Evolutionary conservation across 2,797 vertebrate genomes (phyloP), one percentile per base, ranked within the genome.

Genomic region (Enteromius fasciolatus): DNA sequence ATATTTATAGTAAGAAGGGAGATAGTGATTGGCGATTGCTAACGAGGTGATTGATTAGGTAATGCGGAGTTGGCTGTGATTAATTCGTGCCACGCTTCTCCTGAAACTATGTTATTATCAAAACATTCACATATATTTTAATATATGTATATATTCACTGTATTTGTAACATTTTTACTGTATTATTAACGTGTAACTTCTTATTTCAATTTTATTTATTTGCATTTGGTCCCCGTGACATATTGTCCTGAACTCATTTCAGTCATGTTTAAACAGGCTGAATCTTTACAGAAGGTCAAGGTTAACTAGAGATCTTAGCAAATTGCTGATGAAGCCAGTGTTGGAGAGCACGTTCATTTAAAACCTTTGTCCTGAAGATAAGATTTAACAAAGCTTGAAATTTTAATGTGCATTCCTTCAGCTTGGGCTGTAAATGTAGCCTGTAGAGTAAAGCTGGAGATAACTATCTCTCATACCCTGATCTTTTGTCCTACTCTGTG

Each of bases 311-410:
- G 31, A 66, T 44, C 61, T 44, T 41, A 7, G 44, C 17, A 20
- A 77, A 83, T n/a, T 50, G 68, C 66, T 78, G 67, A 78, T 69
- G 61, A 84, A 70, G 68, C 14, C 15, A 0, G 46, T 69, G 76
- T 39, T 69, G 70, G 44, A 64, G 63, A 50, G 68, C 12, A 50
- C 41, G 36, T 67, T 86, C 28, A 50, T 78, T 68, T 80, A 63
- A 67, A 76, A 74, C 48, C 74, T 77, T 83, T 59, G n/a, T 80
- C 66, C n/a, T 14, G 50, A 78, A 85, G 68, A 77, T 74, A 79
- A 39, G 50, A 68, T 67, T 76, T 81, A 83, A 83, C 66, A 83
- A 86, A 50, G 70, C 72, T 66, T 83, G 57, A 84, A 81, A 80
- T 52, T 77, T 41, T 4, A 78, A 81, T 74, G 78, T 39, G 39